A percentile compares a stretch with the other conserved stretches of the same genome.
Conservation (phyloP, 1,140 invertebrate genomes). For the Cotesia glomerata region DNA sequence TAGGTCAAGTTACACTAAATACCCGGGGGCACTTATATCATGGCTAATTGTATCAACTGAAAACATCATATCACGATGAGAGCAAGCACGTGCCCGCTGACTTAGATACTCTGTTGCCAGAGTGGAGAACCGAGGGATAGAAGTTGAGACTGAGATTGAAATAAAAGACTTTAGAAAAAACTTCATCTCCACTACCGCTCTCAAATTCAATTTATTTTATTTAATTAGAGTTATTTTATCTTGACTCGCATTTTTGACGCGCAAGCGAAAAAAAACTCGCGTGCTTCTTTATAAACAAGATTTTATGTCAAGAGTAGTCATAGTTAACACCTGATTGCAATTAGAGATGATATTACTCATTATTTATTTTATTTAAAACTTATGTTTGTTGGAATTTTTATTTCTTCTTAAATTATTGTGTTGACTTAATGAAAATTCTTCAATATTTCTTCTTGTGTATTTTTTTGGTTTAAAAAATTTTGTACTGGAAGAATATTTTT, state of each 20-base stretch:
- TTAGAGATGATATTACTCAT: constrained; percentile 36
- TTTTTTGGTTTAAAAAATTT: too few relatives aligned
- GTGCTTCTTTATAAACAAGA: constrained; percentile 28
- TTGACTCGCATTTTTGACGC: not conserved
- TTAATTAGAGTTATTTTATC: not conserved
- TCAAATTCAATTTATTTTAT: too few relatives aligned
- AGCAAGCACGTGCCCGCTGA: too few relatives aligned
- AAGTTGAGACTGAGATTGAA: not conserved
- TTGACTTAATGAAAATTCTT: too few relatives aligned
- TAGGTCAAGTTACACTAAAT: constrained; percentile 24
- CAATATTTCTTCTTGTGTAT: too few relatives aligned
- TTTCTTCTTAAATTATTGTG: too few relatives aligned
- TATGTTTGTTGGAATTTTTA: too few relatives aligned
- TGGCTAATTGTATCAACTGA: constrained; percentile 25
- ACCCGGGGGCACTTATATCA: not conserved
- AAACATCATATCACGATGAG: constrained; percentile 9
- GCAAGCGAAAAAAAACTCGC: constrained; percentile 1
- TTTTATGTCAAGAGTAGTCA: constrained; percentile 37
- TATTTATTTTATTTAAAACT: constrained; percentile 29
- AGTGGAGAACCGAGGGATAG: not conserved
- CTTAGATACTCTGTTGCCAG: not conserved
- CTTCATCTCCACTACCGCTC: not conserved
- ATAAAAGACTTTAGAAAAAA: too few relatives aligned
- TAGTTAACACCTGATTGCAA: constrained; percentile 47
- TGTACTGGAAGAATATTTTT: too few relatives aligned